Evolutionary conservation across 92 coral and sea anemone genomes (phyloP).

Genomic region (Zoanthus sociatus): DNA sequence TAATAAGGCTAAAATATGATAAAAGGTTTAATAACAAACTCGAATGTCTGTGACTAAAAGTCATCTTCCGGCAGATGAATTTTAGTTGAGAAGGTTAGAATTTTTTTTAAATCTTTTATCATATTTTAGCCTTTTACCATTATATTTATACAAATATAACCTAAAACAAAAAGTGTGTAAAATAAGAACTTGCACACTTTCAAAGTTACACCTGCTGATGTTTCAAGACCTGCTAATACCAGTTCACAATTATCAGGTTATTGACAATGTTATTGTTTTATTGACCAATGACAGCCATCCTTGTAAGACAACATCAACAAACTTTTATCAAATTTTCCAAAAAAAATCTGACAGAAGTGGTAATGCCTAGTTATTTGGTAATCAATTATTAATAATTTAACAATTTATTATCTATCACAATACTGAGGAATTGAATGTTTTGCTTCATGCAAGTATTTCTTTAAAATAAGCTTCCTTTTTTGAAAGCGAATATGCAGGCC

Average conservation of each 20-base stretch:
- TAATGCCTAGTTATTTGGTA: slow-evolving; percentile 34
- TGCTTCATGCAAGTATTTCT: neutral
- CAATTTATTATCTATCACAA: slow-evolving; percentile 14
- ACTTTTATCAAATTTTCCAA: slow-evolving; percentile 2
- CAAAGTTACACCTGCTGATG: neutral
- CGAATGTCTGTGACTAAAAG: too few species aligned
- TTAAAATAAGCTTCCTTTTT: neutral
- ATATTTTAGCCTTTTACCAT: too few species aligned
- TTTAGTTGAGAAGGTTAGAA: too few species aligned
- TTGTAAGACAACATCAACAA: neutral
- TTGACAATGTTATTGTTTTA: neutral
- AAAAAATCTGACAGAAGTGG: slow-evolving; percentile 31
- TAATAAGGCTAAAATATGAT: too few species aligned
- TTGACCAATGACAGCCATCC: neutral
- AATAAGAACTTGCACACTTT: neutral
- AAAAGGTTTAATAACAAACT: too few species aligned
- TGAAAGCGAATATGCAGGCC: neutral
- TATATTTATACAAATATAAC: neutral
- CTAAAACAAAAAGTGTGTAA: neutral
- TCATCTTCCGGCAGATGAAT: too few species aligned
- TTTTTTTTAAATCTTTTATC: too few species aligned
- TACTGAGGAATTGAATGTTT: slow-evolving; percentile 2
- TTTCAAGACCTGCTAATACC: slow-evolving; percentile 27
- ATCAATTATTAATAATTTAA: slow-evolving; percentile 34
- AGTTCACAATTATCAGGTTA: neutral